A percentile compares a stretch with the other conserved stretches of the same genome.
Conservation (phyloP, 2,888 invertebrate genomes). For the Phoenoteleia sp. region DNA sequence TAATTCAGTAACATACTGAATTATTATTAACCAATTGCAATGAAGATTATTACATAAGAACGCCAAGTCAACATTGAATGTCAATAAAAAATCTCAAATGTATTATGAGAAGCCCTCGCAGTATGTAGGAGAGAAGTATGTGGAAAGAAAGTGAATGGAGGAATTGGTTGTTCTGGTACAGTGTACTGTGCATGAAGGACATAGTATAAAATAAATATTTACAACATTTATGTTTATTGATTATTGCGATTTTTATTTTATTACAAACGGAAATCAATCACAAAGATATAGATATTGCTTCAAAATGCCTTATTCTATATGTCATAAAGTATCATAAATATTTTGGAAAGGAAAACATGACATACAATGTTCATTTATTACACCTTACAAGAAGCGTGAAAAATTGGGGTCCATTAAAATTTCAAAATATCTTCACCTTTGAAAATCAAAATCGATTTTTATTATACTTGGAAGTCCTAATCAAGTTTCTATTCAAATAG, state of each 20-base stretch:
- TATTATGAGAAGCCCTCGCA: conserved; percentile 1
- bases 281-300: not conserved
- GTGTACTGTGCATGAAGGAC: no score
- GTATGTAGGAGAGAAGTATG: not conserved
- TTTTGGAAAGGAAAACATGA: conserved; percentile 14
- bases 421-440: conserved; percentile 43
- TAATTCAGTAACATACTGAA: conserved; percentile 28
- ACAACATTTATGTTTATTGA: not conserved
- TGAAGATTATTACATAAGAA: conserved; percentile 9
- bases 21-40: not conserved
- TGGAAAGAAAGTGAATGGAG: no score
- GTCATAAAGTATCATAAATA: conserved; percentile 2
- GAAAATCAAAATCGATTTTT: conserved; percentile 41
- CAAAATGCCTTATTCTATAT: not conserved
- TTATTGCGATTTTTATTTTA: not conserved
- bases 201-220: not conserved
- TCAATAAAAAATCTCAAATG: conserved; percentile 2
- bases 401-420: conserved; percentile 46
- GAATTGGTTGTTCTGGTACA: no score
- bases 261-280: not conserved
- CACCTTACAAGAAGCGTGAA: conserved; percentile 19
- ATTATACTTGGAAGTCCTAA: not conserved
- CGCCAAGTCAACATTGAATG: not conserved
- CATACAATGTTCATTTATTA: conserved; percentile 47
- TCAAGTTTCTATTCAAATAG: conserved; percentile 2